Conservation (phyloP, 2,888 invertebrate genomes). For the Mesorhabditis belari region DNA sequence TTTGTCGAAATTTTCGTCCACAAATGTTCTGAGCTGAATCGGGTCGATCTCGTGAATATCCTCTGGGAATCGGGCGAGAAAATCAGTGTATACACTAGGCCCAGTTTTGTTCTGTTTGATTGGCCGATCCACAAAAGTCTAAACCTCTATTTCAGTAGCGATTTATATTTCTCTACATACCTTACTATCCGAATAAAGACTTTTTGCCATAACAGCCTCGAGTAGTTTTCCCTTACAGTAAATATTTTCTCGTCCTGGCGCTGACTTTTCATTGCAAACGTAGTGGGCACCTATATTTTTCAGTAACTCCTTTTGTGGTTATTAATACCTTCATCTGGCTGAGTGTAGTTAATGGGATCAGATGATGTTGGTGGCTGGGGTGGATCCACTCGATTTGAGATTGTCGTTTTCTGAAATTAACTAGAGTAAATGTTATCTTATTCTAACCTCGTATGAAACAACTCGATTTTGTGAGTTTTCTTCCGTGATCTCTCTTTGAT, state of each 20-base stretch:
- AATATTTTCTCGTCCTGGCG: conserved; percentile 31
- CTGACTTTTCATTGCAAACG: conserved; percentile 27
- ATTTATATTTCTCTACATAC: background rate
- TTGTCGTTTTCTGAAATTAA: background rate
- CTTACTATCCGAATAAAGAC: conserved; percentile 31
- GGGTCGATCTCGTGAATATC: conserved; percentile 22
- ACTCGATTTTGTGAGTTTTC: background rate
- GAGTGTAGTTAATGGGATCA: background rate
- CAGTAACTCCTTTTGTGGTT: background rate
- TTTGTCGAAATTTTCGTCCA: conserved; percentile 42
- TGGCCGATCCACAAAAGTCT: conserved; percentile 33
- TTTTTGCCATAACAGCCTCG: conserved; percentile 40
- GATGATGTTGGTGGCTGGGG: background rate
- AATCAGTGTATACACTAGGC: background rate
- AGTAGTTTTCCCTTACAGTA: conserved; percentile 48
- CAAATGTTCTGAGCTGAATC: conserved; percentile 30
- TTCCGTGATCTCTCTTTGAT: background rate
- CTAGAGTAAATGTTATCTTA: background rate
- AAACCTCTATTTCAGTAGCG: background rate
- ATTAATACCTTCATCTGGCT: background rate
- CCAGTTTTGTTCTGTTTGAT: conserved; percentile 24
- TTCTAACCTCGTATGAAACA: no score
- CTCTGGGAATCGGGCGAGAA: conserved; percentile 22
- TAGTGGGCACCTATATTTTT: conserved; percentile 6
- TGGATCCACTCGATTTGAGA: background rate